These are phyloP conservation scores for Larimichthys polyactis DNA, from an alignment of 2,113 vertebrate species.

Conservation along the genomic window DNA sequence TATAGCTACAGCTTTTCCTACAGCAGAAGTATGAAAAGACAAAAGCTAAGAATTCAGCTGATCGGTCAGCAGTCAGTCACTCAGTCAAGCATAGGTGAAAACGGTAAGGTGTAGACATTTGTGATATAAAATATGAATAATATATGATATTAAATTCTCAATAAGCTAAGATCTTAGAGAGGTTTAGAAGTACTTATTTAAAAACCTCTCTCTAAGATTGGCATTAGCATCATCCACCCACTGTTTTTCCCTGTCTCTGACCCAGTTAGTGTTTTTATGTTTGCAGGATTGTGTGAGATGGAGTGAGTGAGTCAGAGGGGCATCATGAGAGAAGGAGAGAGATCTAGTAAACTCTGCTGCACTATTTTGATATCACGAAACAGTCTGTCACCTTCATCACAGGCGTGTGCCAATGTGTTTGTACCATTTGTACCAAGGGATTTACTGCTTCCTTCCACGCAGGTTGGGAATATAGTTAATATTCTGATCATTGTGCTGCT, in stretches of 20 bases:
- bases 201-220: background rate
- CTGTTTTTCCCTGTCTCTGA: conserved; percentile 42
- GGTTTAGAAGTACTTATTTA: background rate
- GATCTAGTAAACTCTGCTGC: background rate
- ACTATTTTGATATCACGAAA: conserved; percentile 1
- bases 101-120: background rate
- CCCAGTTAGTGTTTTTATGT: conserved; percentile 38
- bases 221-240: conserved; percentile 33
- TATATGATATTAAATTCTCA: too few species aligned
- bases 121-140: background rate
- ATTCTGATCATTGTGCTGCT: background rate
- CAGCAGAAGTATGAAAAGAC: too few species aligned
- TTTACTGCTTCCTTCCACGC: too few species aligned
- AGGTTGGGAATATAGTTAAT: background rate
- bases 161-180: background rate
- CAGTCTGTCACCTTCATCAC: too few species aligned
- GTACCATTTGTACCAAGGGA: too few species aligned
- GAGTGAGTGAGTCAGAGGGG: background rate
- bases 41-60: too few species aligned
- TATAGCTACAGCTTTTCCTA: background rate
- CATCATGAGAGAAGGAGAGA: background rate
- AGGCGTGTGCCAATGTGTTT: too few species aligned
- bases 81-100: background rate
- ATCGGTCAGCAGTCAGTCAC: background rate
- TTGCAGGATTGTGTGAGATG: background rate